Conservation (phyloP, 2,113 vertebrate genomes). For the Miniopterus natalensis region DNA sequence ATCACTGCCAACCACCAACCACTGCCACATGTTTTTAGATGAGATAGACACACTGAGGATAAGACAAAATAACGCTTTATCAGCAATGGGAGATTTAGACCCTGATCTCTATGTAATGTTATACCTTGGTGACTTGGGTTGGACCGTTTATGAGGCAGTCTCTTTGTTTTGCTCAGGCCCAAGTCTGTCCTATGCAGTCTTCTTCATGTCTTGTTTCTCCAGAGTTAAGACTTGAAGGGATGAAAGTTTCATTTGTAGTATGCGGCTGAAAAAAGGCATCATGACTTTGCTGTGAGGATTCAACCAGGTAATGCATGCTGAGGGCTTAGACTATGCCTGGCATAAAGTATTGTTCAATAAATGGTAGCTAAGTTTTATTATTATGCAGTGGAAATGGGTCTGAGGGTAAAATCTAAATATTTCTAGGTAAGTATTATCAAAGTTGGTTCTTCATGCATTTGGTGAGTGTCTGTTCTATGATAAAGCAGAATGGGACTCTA, state of each 20-base stretch:
- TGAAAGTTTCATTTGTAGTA: not conserved
- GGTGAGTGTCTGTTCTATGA: not conserved
- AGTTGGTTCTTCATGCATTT: conserved; percentile 30
- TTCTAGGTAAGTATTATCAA: conserved; percentile 44
- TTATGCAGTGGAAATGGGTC: conserved; percentile 6
- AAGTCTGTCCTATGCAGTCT: not conserved
- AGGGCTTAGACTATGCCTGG: conserved; percentile 1
- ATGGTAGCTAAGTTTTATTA: conserved; percentile 38
- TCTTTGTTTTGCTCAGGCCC: not conserved
- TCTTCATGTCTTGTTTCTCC: not conserved
- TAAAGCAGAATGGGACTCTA: not conserved
- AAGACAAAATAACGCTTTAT: not conserved
- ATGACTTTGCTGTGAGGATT: not conserved
- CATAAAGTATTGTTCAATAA: conserved; percentile 8
- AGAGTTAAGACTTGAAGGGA: conserved; percentile 26
- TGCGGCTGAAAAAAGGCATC: not conserved
- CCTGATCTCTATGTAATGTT: not conserved
- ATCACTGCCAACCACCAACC: not conserved
- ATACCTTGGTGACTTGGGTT: not conserved
- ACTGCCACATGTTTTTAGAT: not conserved
- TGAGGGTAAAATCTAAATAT: conserved; percentile 23
- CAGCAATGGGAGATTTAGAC: conserved; percentile 3
- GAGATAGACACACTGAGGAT: not conserved
- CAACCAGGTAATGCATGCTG: not conserved
- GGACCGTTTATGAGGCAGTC: not conserved